Evolutionary conservation across 2,113 vertebrate species (phyloP), one percentile per base, ranked within the genome.

Genomic region (Pelusios castaneus): DNA sequence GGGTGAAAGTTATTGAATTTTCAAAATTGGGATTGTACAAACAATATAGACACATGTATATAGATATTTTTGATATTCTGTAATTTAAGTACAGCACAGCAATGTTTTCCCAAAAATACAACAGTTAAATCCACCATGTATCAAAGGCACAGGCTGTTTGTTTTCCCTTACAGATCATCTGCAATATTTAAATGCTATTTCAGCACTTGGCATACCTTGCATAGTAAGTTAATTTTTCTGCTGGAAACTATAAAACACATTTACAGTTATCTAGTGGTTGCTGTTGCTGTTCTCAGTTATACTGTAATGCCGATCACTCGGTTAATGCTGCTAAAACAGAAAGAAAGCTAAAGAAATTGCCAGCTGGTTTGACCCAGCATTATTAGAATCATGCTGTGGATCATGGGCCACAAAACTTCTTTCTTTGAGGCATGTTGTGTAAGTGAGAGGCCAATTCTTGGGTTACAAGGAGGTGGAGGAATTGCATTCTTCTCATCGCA

Each of bases 321-420:
- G 22, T 60, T 54, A 55, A 25, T 41, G 25, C 52, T 81, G 52
- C 52, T 43, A 41, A 56, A 56, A n/a, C 79, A 43, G 79, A 81
- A 54, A 52, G 79, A 55, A 55, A 93, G 91, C 86, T 49, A 86
- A 94, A 85, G 82, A 96, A 92, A 91, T 91, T 97, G 93, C 96
- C 95, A 94, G 93, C 95, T 95, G 95, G 89, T 89, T 93, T 95
- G 94, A 96, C 94, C 95, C 70, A 89, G 84, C 82, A 38, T 91
- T 90, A 91, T 92, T 90, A 91, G 85, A 77, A 93, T 95, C 0
- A 0, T 91, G 82, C 87, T 90, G 63, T 92, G 92, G 92, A 58
- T 92, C 38, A 95, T 95, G 93, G 95, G 94, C 95, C 95, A 60
- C 77, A 34, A 3, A 82, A 94, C 89, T 97, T 90, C 89, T 95